phyloP scores from a whole-genome alignment of 2,113 vertebrate species.

The Ahaetulla prasina region DNA sequence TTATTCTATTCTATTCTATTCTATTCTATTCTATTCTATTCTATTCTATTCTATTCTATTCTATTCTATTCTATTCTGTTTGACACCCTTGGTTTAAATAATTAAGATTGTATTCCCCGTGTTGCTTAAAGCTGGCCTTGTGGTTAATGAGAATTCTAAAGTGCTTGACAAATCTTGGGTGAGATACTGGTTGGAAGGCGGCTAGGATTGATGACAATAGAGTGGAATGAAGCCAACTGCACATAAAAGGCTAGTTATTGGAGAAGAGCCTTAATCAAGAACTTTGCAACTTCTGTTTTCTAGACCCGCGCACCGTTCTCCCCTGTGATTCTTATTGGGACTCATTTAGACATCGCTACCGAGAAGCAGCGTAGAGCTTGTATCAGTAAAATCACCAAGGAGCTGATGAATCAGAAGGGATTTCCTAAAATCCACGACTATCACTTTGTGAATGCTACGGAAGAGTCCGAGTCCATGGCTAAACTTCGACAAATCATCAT shows the following conservation, averaged over 20 bases:
- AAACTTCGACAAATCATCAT: conserved; percentile 85
- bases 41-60: too few relatives aligned
- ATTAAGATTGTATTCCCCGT: too few relatives aligned
- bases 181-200: not conserved
- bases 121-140: not conserved
- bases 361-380: conserved; percentile 81
- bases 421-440: conserved; percentile 85
- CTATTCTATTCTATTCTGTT: too few relatives aligned
- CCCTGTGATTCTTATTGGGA: conserved; percentile 93
- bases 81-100: too few relatives aligned
- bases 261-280: not conserved
- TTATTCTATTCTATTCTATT: too few relatives aligned
- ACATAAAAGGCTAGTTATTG: too few relatives aligned
- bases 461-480: conserved; percentile 83
- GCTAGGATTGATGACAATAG: not conserved
- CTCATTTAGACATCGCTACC: conserved; percentile 83
- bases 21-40: too few relatives aligned
- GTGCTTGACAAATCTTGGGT: not conserved
- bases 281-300: not conserved
- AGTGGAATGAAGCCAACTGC: not conserved
- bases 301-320: conserved; percentile 87
- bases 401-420: conserved; percentile 81
- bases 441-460: conserved; percentile 81
- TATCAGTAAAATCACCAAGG: conserved; percentile 78
- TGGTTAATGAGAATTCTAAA: not conserved